Base-by-base conservation (phyloP, 2,797 vertebrate species). In the Eidolon dupreanum region DNA sequence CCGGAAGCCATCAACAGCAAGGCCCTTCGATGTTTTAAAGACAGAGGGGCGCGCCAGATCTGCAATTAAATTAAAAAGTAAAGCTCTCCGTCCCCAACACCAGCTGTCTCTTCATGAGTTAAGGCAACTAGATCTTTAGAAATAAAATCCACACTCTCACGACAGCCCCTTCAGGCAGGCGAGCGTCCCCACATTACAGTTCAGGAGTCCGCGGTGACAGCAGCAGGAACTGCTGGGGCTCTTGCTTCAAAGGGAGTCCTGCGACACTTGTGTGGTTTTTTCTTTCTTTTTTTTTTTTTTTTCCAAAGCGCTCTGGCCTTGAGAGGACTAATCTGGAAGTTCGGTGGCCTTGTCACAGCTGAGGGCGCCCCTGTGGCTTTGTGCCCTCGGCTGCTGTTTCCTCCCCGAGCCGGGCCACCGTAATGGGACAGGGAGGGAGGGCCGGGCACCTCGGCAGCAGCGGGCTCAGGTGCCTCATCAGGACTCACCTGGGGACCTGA, bases 201-300 rank as follows among this genome's bases (percentile, higher is more conserved):
- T 5, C 38, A 0, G 0, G 73, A 13, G n/a, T 1, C 13, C 55
- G 0, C 0, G 88, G 53, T 2, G 7, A 53, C 9, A 4, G 65
- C 36, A 26, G 28, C 51, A 28, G 2, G 49, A 53, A 68, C 51
- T 12, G 5, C 49, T 5, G 33, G 33, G 3, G 19, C 38, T 33
- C 51, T 2, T 16, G 26, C 59, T 57, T 43, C n/a, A 5, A 28
- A 41, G 55, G 53, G 16, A 31, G 49, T 16, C 49, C 49, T 1
- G 15, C 6, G 49, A 49, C 49, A 13, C 46, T 8, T 41, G 41
- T 41, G 41, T 33, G 33, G 33, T 33, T 33, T 33, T 33, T 33
- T 33, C 33, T 33, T 33, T 33, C 33, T 33, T 33, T 33, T 33
- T 33, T 33, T 33, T 33, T 33, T 33, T 41, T 41, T 26, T 7